These are phyloP conservation scores for Anarhynchus alexandrinus DNA, from an alignment of 2,113 vertebrate genomes.

Conservation along the genomic window DNA sequence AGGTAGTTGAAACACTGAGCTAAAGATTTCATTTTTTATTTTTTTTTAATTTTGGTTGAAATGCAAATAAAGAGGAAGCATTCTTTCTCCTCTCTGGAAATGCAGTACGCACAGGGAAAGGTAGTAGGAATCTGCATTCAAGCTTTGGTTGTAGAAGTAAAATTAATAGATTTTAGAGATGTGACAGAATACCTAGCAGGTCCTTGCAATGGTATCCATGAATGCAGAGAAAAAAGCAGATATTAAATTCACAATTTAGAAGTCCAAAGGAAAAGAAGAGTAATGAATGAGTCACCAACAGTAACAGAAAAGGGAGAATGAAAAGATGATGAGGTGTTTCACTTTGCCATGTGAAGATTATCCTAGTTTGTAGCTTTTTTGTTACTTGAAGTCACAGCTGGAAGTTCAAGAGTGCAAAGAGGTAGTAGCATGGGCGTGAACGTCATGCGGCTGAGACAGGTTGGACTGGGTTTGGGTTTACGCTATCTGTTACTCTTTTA, in stretches of 20 bases:
- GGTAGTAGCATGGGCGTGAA: fast-evolving
- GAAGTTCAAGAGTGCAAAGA: not conserved
- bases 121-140: not conserved
- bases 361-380: not conserved
- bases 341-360: not conserved
- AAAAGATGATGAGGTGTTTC: not conserved
- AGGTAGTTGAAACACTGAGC: not conserved
- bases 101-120: not conserved
- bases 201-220: not conserved
- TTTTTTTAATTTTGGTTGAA: not conserved
- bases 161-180: not conserved
- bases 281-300: not conserved
- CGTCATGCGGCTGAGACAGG: fast-evolving
- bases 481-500: not conserved
- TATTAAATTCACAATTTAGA: not conserved
- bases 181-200: fast-evolving
- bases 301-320: not conserved
- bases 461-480: not conserved
- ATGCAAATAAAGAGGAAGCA: not conserved
- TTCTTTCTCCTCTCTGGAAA: not conserved
- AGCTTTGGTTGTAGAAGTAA: not conserved
- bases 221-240: not conserved
- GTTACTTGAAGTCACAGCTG: not conserved
- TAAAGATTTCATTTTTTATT: not conserved
- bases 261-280: not conserved